Evolutionary conservation across 1,140 invertebrate genomes (phyloP), one percentile per base, ranked within the genome.

Genomic region (Sipha flava): DNA sequence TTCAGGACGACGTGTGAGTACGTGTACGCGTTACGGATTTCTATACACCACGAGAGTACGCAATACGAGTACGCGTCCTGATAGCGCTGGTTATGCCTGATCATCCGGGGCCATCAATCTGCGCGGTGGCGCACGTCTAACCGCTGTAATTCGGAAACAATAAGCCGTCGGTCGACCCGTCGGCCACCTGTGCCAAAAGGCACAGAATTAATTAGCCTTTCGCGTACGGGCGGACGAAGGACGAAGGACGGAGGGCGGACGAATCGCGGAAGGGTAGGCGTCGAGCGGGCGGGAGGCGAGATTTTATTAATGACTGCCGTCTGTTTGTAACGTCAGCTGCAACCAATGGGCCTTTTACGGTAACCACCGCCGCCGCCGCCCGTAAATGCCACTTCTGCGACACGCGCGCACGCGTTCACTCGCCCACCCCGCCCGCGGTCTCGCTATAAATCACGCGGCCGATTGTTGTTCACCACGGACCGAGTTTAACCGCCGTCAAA

Each of bases 311-410:
- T 59, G 73, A 77, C 73, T 29, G 31, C 21, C 34, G 47, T 23
- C 73, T 77, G 73, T 77, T 77, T 77, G 73, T 77, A 77, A 77
- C 73, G 73, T 77, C 73, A 59, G 73, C 73, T 77, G 73, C 73
- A 77, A 77, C 73, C 73, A 77, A 77, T 77, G 73, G 73, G 34
- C 52, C 34, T 34, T 77, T 57, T 77, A 77, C 59, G 73, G 73
- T 77, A 57, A 77, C 73, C 23, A 26, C n/a, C n/a, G n/a, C n/a
- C n/a, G 59, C 73, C 52, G 23, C 73, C 52, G 73, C 73, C 52
- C 49, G 49, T 57, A 75, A 75, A 73, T 21, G 72, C 49, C 72
- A 75, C 72, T 54, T 75, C 49, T 75, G 72, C 72, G 72, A 75
- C 49, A 75, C 52, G 72, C 31, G 31, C 47, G n/a, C 10, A 4